A percentile compares a stretch with the other conserved stretches of the same genome.
Evolutionary conservation across 2,797 vertebrate genomes (phyloP).

Genomic region (Discoglossus pictus): DNA sequence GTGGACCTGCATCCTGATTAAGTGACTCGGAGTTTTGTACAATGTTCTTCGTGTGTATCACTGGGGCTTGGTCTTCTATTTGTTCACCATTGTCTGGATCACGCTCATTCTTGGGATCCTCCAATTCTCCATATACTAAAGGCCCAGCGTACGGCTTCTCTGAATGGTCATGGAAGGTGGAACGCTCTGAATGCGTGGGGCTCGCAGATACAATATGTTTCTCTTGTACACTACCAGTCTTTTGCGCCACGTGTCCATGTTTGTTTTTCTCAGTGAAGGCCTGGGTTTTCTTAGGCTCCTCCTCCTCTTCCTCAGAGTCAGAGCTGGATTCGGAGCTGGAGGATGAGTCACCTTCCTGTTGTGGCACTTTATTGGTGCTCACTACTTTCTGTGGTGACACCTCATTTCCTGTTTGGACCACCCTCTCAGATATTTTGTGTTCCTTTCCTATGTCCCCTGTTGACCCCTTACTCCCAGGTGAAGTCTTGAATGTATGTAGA

Average conservation of each 20-base stretch:
- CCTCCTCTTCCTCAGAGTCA: conserved; percentile 28
- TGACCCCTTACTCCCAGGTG: background rate
- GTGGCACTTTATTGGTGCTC: background rate
- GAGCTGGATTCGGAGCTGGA: conserved; percentile 39
- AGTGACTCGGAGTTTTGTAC: background rate
- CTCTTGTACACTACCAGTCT: background rate
- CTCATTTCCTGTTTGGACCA: background rate
- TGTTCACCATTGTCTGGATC: no score
- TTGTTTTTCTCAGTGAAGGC: no score
- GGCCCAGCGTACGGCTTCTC: no score
- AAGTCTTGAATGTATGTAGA: no score
- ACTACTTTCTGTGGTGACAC: no score
- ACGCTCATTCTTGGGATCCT: no score
- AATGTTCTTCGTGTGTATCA: background rate
- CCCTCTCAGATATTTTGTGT: background rate
- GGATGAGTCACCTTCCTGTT: conserved; percentile 1
- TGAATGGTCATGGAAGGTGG: no score
- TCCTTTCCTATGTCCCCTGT: background rate
- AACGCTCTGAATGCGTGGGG: no score
- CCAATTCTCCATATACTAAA: no score
- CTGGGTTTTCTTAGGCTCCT: no score
- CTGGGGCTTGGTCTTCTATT: no score
- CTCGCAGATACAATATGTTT: no score
- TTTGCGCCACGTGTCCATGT: background rate
- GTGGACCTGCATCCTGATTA: background rate